Conservation (phyloP, 1,140 invertebrate genomes). For the Heliconius melpomene region DNA sequence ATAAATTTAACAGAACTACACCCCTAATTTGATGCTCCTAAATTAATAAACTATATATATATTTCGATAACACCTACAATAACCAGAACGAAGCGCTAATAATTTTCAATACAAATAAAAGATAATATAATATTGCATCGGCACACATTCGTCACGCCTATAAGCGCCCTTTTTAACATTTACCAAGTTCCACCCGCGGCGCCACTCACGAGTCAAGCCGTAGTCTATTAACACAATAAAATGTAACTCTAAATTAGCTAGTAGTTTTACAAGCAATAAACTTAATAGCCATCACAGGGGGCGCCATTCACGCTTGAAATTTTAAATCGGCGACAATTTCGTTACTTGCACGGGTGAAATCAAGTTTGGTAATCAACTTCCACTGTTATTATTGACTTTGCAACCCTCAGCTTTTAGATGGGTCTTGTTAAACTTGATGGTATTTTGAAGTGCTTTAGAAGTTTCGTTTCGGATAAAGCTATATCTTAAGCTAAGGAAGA, state of each 20-base stretch:
- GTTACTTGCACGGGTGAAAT: constrained; percentile 55
- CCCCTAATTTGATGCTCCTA: too few species aligned
- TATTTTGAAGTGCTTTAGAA: constrained; percentile 3
- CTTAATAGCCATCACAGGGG: constrained; percentile 66
- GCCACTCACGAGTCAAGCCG: constrained; percentile 47
- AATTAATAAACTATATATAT: too few species aligned
- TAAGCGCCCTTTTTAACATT: constrained; percentile 38
- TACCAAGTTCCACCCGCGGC: constrained; percentile 55
- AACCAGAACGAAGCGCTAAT: neutral
- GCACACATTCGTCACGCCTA: constrained; percentile 8
- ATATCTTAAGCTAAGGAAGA: neutral
- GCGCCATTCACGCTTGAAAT: constrained; percentile 61
- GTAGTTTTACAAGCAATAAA: constrained; percentile 80
- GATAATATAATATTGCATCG: neutral
- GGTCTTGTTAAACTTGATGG: constrained; percentile 19
- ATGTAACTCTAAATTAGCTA: constrained; percentile 77
- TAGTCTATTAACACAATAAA: constrained; percentile 77
- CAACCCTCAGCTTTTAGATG: constrained; percentile 29
- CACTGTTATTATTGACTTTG: constrained; percentile 58
- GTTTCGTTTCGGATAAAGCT: neutral
- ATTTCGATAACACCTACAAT: neutral
- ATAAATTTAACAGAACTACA: too few species aligned
- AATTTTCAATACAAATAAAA: neutral
- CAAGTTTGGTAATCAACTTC: constrained; percentile 65
- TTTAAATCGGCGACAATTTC: constrained; percentile 68